Percentiles rank a stretch among this genome's conserved stretches.
Conservation (phyloP, 2,888 invertebrate genomes). For the Agrochola lychnidis region DNA sequence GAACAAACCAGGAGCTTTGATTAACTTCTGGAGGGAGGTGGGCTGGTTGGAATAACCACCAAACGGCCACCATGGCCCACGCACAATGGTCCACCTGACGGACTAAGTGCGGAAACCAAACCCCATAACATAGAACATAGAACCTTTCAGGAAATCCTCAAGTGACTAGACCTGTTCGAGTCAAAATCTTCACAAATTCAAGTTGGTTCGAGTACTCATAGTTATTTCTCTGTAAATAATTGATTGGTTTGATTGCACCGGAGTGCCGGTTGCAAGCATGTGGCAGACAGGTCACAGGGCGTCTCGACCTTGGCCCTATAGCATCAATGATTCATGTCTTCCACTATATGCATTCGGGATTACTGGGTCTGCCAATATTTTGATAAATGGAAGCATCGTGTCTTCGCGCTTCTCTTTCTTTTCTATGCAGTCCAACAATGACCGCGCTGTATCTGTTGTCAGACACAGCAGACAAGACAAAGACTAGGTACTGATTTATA, state of each 20-base stretch:
- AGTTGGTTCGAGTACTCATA: conserved; percentile 38
- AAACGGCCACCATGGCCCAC: too few relatives aligned
- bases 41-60: too few relatives aligned
- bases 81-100: too few relatives aligned
- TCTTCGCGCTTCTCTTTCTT: too few relatives aligned
- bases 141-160: not conserved
- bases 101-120: too few relatives aligned
- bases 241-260: conserved; percentile 47
- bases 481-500: too few relatives aligned
- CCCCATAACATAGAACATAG: too few relatives aligned
- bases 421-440: too few relatives aligned
- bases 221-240: conserved; percentile 42
- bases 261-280: conserved; percentile 31
- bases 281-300: not conserved
- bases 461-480: too few relatives aligned
- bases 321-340: conserved; percentile 30
- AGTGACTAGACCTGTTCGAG: not conserved
- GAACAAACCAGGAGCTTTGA: too few relatives aligned
- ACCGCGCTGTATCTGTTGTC: too few relatives aligned
- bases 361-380: conserved; percentile 15
- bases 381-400: not conserved
- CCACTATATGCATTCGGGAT: conserved; percentile 28
- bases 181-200: not conserved
- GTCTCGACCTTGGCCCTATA: conserved; percentile 34
- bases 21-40: too few relatives aligned